Conservation (phyloP, 2,797 vertebrate species). For the Silurus aristotelis region DNA sequence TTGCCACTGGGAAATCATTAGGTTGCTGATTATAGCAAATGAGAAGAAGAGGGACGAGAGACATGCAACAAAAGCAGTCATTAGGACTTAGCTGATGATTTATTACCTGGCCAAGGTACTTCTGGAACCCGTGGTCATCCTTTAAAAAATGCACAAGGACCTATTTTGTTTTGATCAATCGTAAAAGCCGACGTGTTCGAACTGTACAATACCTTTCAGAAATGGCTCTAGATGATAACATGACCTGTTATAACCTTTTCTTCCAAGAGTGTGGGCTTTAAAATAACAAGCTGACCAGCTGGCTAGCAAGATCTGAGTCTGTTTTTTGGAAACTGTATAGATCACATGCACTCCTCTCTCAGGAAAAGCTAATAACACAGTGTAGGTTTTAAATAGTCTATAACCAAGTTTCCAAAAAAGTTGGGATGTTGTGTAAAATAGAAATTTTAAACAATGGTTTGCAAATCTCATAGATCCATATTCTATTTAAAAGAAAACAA, state of each 20-base stretch:
- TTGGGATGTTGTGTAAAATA: no score
- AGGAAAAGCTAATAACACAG: no score
- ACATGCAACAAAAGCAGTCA: slow-evolving; percentile 24
- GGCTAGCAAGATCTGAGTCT: background rate
- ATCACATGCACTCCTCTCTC: background rate
- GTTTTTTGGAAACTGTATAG: background rate
- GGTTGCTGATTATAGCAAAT: slow-evolving; percentile 57
- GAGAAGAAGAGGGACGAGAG: slow-evolving; percentile 9
- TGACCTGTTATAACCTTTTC: background rate
- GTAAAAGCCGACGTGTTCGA: background rate
- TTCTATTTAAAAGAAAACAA: no score
- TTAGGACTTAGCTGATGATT: background rate
- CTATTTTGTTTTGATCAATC: background rate
- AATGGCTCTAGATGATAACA: background rate
- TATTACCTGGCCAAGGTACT: background rate
- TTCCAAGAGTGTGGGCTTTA: background rate
- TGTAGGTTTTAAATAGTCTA: no score
- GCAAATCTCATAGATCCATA: no score
- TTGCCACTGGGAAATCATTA: slow-evolving; percentile 67
- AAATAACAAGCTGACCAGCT: background rate
- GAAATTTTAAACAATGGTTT: no score
- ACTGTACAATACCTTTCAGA: background rate
- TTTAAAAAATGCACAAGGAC: slow-evolving; percentile 6
- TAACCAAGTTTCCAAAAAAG: no score
- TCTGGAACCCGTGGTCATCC: background rate